These are phyloP conservation scores for Cheilosia urbana DNA, from an alignment of 2,888 invertebrate species.

Conservation along the genomic window DNA sequence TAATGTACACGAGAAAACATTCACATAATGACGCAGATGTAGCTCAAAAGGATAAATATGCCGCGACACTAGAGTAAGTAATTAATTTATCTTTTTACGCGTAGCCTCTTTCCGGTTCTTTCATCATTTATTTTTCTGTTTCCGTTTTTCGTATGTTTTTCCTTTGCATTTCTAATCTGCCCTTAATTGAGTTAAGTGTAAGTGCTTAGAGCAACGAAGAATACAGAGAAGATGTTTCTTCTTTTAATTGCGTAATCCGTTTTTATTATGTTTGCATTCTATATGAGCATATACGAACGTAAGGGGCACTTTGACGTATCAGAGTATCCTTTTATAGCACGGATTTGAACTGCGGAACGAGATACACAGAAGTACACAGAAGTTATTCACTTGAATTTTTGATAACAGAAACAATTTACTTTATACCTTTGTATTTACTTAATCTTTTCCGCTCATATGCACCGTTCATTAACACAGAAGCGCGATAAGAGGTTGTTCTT, in stretches of 20 bases:
- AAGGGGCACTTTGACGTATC: not conserved
- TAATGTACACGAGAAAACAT: conserved; percentile 30
- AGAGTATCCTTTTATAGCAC: conserved; percentile 26
- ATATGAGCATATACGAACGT: conserved; percentile 3
- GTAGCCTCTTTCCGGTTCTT: conserved; percentile 12
- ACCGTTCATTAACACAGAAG: conserved; percentile 8
- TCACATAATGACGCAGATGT: not conserved
- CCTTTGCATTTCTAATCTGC: conserved; percentile 36
- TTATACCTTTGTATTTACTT: conserved; percentile 22
- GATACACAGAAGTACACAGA: not conserved
- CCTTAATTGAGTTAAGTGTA: conserved; percentile 48
- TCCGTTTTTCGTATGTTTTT: conserved; percentile 9
- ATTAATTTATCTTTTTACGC: conserved; percentile 33
- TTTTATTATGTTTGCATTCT: conserved; percentile 46
- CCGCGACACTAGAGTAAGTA: conserved; percentile 32
- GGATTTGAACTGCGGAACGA: conserved; percentile 26
- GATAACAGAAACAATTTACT: conserved; percentile 31
- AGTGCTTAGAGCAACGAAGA: conserved; percentile 20
- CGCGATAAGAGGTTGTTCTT: not conserved
- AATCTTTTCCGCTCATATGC: conserved; percentile 23
- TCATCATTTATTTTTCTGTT: conserved; percentile 17
- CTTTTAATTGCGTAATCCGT: conserved; percentile 70
- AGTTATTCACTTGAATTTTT: conserved; percentile 31
- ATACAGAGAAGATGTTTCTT: conserved; percentile 40
- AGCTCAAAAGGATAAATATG: conserved; percentile 10